Conservation (phyloP, 2,888 invertebrate genomes). For the Malthinus seriepunctatus region DNA sequence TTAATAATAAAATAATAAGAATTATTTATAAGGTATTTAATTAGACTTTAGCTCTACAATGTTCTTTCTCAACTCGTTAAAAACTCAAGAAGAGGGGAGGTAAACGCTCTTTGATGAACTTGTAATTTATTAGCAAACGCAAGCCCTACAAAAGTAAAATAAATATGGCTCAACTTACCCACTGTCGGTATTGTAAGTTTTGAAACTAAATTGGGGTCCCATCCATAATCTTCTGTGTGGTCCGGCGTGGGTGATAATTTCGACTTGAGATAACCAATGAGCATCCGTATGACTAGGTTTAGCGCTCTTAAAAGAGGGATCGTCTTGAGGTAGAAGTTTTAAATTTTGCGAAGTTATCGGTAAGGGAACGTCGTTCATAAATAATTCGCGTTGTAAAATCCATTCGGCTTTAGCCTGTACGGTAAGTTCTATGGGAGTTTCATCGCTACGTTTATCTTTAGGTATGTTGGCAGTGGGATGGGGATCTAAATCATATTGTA, state of each 20-base stretch:
- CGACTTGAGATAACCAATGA: conserved; percentile 94
- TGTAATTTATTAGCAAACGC: too few species aligned
- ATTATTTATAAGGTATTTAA: too few species aligned
- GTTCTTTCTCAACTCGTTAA: too few species aligned
- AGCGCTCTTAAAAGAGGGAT: conserved; percentile 27
- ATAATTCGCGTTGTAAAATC: conserved; percentile 73
- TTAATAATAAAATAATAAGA: too few species aligned
- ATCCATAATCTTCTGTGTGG: conserved; percentile 97
- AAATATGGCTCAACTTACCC: conserved; percentile 59
- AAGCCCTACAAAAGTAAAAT: too few species aligned
- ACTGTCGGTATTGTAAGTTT: conserved; percentile 79
- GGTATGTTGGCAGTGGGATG: conserved; percentile 68
- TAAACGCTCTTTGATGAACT: too few species aligned
- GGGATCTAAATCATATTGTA: conserved; percentile 88
- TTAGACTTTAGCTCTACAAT: too few species aligned
- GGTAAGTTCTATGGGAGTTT: conserved; percentile 81
- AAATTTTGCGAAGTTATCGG: conserved; percentile 76
- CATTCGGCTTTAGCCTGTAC: conserved; percentile 90
- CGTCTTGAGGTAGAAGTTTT: conserved; percentile 57
- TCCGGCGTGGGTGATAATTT: conserved; percentile 95
- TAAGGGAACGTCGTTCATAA: conserved; percentile 70
- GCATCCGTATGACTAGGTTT: conserved; percentile 64
- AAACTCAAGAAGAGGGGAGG: too few species aligned
- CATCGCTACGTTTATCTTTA: conserved; percentile 85
- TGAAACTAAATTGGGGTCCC: conserved; percentile 99